Conservation (phyloP, 1,140 invertebrate species). For the Epicauta chinensis region DNA sequence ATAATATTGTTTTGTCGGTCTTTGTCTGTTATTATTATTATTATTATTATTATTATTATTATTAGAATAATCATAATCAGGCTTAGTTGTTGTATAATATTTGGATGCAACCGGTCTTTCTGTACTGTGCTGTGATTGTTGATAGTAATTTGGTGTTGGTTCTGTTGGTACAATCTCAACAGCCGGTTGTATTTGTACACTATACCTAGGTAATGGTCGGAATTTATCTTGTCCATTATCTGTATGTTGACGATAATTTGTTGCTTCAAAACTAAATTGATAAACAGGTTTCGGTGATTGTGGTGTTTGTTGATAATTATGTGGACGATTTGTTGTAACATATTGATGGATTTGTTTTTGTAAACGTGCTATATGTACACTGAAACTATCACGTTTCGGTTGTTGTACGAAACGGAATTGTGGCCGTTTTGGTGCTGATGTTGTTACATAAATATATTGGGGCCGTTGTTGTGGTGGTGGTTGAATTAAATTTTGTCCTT, state of each 20-base stretch:
- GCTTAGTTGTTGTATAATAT: constrained; percentile 38
- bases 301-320: no score
- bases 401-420: constrained; percentile 26
- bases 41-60: constrained; percentile 11
- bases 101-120: constrained; percentile 36
- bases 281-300: constrained; percentile 50
- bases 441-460: constrained; percentile 32
- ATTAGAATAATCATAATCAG: constrained; percentile 32
- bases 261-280: constrained; percentile 53
- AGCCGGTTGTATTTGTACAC: constrained; percentile 44
- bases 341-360: constrained; percentile 38
- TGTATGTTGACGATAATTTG: constrained; percentile 40
- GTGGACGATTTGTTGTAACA: constrained; percentile 46
- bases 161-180: constrained; percentile 34
- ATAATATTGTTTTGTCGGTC: constrained; percentile 32
- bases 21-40: constrained; percentile 13
- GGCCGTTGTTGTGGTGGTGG: neutral
- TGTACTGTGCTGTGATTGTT: constrained; percentile 42
- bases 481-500: constrained; percentile 6
- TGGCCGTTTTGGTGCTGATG: constrained; percentile 35
- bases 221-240: constrained; percentile 51
- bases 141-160: constrained; percentile 30
- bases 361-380: constrained; percentile 41
- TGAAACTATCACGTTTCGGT: constrained; percentile 34
- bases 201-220: constrained; percentile 55